Conservation (phyloP, 35 echinoderm and acorn worm genomes). For the Eucidaris tribuloides region DNA sequence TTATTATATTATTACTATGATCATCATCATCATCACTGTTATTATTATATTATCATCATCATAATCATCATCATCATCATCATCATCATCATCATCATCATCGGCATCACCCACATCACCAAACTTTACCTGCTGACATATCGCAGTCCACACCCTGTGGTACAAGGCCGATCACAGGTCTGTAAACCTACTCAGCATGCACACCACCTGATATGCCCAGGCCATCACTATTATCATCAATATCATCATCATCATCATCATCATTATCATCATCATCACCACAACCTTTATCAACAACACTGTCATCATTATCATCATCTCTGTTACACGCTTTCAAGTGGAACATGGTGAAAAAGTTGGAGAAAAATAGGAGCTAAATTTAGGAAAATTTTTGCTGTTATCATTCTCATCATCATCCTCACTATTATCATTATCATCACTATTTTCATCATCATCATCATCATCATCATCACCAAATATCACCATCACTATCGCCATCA, state of each 20-base stretch:
- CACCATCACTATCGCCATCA: not conserved
- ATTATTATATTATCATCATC: not conserved
- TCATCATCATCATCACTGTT: not conserved
- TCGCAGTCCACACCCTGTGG: not conserved
- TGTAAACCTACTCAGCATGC: constrained; percentile 1
- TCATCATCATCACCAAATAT: not conserved
- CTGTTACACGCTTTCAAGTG: too few species aligned
- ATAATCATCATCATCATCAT: not conserved
- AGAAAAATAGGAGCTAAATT: too few species aligned
- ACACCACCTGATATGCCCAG: not conserved
- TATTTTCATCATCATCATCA: too few species aligned
- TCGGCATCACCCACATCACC: not conserved
- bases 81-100: not conserved
- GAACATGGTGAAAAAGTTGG: too few species aligned
- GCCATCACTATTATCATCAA: not conserved
- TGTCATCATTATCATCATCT: too few species aligned
- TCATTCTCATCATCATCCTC: too few species aligned
- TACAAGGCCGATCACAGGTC: not conserved
- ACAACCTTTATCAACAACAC: not conserved
- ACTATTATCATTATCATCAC: too few species aligned
- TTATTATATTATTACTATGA: not conserved
- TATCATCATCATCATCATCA: not conserved
- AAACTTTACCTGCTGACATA: not conserved
- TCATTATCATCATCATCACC: not conserved
- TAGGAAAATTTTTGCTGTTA: too few species aligned